Percentiles rank a stretch among this genome's conserved stretches.
phyloP scores from a whole-genome alignment of 2,797 vertebrate genomes.

The Varecia variegata region DNA sequence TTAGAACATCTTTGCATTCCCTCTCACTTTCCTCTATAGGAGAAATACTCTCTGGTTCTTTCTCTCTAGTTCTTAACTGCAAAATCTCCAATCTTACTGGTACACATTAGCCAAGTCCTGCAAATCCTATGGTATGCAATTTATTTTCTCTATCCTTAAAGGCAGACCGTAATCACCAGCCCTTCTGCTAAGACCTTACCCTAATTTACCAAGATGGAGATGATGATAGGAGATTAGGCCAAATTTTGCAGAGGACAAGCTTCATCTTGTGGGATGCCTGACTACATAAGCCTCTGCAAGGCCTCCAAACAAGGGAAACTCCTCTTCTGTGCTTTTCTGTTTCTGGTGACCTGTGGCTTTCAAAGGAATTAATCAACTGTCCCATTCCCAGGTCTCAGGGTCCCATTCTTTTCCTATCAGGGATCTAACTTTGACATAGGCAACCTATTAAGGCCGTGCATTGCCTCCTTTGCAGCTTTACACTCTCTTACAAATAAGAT shows the following conservation, averaged over 20 bases:
- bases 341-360: background rate
- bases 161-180: background rate
- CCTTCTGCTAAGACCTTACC: background rate
- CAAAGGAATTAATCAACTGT: background rate
- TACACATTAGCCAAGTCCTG: background rate
- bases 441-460: background rate
- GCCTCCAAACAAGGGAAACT: background rate
- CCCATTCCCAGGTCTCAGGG: background rate
- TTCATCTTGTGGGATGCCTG: background rate
- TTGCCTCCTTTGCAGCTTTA: background rate
- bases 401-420: background rate
- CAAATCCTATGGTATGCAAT: background rate
- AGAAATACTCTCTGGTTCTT: background rate
- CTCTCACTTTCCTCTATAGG: background rate
- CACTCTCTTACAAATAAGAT: background rate
- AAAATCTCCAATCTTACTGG: background rate
- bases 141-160: background rate
- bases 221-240: background rate
- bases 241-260: background rate
- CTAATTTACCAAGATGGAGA: background rate
- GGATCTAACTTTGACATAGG: background rate
- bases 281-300: background rate
- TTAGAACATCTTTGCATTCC: background rate
- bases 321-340: background rate
- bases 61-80: background rate